phyloP scores from a whole-genome alignment of 2,113 vertebrate genomes.

The Apeltes quadracus region DNA sequence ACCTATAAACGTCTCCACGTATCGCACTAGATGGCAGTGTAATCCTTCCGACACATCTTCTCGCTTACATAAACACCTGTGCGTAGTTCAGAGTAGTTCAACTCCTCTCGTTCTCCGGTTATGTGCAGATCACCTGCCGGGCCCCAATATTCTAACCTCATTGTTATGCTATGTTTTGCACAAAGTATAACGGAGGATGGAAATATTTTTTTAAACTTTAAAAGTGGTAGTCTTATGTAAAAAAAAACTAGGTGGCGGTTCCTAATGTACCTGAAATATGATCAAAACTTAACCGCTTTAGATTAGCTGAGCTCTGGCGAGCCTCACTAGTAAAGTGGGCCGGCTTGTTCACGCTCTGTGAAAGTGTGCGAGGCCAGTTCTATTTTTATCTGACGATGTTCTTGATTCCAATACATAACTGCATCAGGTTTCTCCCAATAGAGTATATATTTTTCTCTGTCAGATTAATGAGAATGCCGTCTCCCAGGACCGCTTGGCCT shows the following conservation, averaged over 20 bases:
- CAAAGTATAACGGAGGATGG: neutral
- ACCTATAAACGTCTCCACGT: constrained; percentile 8
- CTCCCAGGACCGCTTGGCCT: constrained; percentile 72
- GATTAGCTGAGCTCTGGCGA: constrained; percentile 24
- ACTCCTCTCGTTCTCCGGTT: neutral
- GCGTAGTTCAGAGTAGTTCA: neutral
- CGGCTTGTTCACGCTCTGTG: neutral
- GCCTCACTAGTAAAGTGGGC: neutral
- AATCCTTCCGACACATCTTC: constrained; percentile 5
- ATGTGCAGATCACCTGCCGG: neutral
- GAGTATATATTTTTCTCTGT: constrained; percentile 27
- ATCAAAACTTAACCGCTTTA: neutral
- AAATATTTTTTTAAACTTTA: neutral
- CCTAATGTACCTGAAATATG: neutral
- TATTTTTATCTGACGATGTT: constrained; percentile 6
- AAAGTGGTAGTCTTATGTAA: neutral
- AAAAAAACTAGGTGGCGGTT: neutral
- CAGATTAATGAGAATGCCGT: constrained; percentile 33
- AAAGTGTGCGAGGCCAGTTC: neutral
- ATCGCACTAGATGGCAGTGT: constrained; percentile 76
- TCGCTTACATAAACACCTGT: neutral
- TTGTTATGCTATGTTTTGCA: neutral
- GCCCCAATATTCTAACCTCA: neutral
- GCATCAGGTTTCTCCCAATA: constrained; percentile 11
- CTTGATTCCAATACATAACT: constrained; percentile 24